phyloP scores from a whole-genome alignment of 1,140 invertebrate genomes.

The Anastrepha ludens region DNA sequence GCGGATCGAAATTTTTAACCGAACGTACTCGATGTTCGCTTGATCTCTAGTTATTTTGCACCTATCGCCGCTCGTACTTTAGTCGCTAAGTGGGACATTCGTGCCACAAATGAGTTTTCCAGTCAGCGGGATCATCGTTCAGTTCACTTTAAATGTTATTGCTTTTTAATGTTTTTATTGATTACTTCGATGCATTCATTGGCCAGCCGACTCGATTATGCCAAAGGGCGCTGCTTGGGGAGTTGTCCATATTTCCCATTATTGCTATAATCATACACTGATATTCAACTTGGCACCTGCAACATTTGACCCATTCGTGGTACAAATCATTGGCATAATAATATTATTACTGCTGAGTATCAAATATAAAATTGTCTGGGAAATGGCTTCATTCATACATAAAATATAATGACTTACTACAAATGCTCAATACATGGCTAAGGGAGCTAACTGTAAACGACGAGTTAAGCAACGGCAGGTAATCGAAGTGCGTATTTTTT shows the following conservation, averaged over 20 bases:
- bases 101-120: background rate
- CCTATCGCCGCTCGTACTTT: background rate
- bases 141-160: background rate
- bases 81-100: background rate
- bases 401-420: too few species aligned
- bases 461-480: too few species aligned
- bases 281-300: background rate
- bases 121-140: background rate
- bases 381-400: background rate
- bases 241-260: background rate
- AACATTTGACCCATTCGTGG: slow-evolving; percentile 16
- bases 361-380: background rate
- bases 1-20: too few species aligned
- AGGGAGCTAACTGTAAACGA: too few species aligned
- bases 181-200: background rate
- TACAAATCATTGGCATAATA: slow-evolving; percentile 7
- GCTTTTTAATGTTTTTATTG: slow-evolving; percentile 32
- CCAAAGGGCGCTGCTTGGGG: background rate
- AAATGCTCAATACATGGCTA: too few species aligned
- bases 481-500: too few species aligned
- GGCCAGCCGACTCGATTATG: background rate
- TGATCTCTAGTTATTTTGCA: background rate
- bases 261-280: background rate
- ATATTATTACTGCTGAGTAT: background rate
- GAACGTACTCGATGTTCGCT: too few species aligned